phyloP scores from a whole-genome alignment of 2,888 invertebrate species.

The Ormyrus rosae region DNA sequence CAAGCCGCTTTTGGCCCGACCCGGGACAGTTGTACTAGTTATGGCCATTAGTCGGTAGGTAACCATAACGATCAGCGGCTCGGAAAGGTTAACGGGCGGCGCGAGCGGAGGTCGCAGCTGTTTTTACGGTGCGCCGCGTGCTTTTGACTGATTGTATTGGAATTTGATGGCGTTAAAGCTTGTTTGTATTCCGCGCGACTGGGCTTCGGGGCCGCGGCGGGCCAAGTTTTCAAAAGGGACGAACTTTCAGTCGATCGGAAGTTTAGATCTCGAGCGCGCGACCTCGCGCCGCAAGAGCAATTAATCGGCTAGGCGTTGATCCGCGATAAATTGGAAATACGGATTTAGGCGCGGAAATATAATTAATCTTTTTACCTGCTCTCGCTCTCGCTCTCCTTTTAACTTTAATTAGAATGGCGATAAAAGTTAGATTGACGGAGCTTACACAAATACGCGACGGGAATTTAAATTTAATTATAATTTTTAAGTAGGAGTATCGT shows the following conservation, averaged over 20 bases:
- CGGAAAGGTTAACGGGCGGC: constrained; percentile 2
- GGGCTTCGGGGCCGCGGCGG: neutral
- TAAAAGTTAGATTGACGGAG: no score
- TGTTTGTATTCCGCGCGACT: constrained; percentile 15
- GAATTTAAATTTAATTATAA: no score
- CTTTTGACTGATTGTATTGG: constrained; percentile 22
- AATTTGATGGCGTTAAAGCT: constrained; percentile 11
- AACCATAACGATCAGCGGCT: neutral
- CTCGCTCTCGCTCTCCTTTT: no score
- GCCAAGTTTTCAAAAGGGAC: neutral
- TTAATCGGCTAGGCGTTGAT: neutral
- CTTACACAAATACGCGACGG: no score
- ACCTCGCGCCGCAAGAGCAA: no score
- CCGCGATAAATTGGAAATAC: neutral
- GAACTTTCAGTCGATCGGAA: neutral
- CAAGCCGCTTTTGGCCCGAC: constrained; percentile 32
- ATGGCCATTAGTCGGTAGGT: constrained; percentile 36
- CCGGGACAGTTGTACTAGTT: constrained; percentile 35
- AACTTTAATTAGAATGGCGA: no score
- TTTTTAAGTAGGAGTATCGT: no score
- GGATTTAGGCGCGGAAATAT: neutral
- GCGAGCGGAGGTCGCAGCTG: neutral
- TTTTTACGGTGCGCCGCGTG: constrained; percentile 15
- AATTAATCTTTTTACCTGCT: no score
- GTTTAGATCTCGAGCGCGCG: neutral